Evolutionary conservation across 1,140 invertebrate species (phyloP), one percentile per base, ranked within the genome.

Genomic region (Danaus melanippus): DNA sequence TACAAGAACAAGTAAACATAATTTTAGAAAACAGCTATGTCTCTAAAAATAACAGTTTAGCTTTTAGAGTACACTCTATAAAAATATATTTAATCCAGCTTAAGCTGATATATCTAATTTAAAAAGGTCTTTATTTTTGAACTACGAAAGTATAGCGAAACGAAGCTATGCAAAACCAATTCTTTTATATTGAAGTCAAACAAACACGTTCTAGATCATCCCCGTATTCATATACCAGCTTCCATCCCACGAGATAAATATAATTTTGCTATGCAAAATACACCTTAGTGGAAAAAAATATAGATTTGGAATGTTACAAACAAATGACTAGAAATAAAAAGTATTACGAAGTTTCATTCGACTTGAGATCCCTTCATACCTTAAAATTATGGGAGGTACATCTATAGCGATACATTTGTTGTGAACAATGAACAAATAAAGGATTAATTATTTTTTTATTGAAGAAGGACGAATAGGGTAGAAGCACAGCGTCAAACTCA

Each of bases 201-300:
- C 63, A 74, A 63, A 73, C 64, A 73, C 67, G 71, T 58, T 67
- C 64, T 32, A 66, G 68, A 58, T 66, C 70, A 64, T 66, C 57
- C 51, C 61, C 66, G 67, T 70, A 66, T 62, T 67, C 53, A 46
- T 61, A 62, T 58, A 62, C 57, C 63, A 58, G 70, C 64, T 65
- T 69, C 60, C 74, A 79, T 71, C 71, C 56, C 66, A 66, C 74
- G 77, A 83, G 69, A 66, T 71, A 77, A 76, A 83, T 71, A 79
- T 62, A 70, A 84, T 84, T 86, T 84, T 86, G 82, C 82, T 86
- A 79, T 84, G 82, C 82, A 85, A 85, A 85, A 85, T 79, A 82
- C 74, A 72, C 62, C 65, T 77, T 83, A 84, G 62, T 71, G 68
- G 67, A 76, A 72, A 76, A 56, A 66, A 76, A 76, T 73, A 76